Evolutionary conservation across 2,888 invertebrate genomes (phyloP), one percentile per base, ranked within the genome.

Genomic region (Ypsolopha sequella): DNA sequence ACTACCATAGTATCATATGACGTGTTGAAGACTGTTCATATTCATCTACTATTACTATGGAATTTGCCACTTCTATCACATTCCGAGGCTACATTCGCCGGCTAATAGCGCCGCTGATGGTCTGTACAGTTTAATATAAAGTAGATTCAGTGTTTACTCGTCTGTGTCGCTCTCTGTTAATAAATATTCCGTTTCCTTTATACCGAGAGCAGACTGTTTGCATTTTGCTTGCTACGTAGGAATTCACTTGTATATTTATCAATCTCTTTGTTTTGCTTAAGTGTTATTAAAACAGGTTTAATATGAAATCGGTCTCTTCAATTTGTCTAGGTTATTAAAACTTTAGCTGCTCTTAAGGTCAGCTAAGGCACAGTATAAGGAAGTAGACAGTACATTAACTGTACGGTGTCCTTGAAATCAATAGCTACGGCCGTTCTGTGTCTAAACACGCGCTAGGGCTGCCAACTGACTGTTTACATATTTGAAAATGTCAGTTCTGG

Each of bases 71-170:
- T 39, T 55, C 55, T 53, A 52, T 8, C 36, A 11, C 36, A 60
- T 59, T 50, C 38, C 59, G 55, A 48, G 51, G 54, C 51, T 54
- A 49, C n/a, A 50, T 53, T 59, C 56, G 61, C 60, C 59, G 66
- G 65, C 69, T 74, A 72, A 76, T 70, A 70, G 70, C 68, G 60
- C 62, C 60, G 66, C 70, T 70, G 73, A 73, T 73, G 72, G 73
- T 67, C 70, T 68, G 68, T 69, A 69, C 65, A 68, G 71, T 75
- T 80, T 80, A 77, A 80, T 80, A 79, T 76, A 76, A 79, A 79
- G 73, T 70, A 77, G 78, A 70, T 70, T 69, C 68, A 59, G 60
- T 78, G 71, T 79, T 79, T 80, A 73, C 76, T 61, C 69, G 71
- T 52, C 73, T 71, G 69, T 76, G 73, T 77, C 74, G 66, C 73